Base-by-base conservation (phyloP, 2,888 invertebrate species). In the Drosophila tanythrix region DNA sequence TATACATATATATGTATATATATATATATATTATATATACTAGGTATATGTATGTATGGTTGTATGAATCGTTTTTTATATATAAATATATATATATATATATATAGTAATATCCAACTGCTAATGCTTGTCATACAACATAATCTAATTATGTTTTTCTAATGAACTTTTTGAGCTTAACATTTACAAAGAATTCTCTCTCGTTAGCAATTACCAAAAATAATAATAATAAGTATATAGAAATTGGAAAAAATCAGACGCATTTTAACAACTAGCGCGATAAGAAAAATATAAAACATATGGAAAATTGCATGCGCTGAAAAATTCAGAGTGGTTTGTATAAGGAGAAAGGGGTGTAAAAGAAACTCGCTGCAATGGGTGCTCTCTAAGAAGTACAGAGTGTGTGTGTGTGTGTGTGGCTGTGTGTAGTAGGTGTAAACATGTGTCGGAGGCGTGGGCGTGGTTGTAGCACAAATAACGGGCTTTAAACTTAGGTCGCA, bases 91-190 rank as follows among this genome's bases (percentile, higher is more conserved):
- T 75, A 61, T 69, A 65, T 69, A 59, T 75, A 72, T 82, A 79
- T 75, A 79, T 74, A 57, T 81, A 70, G 64, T 82, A 84, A 90
- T 82, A 81, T 82, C 76, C 80, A 76, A 79, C 76, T 79, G 80
- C 80, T 82, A 79, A 71, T 73, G 58, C 86, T 83, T 83, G 83
- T 89, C 89, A 86, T 83, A 79, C 79, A 86, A 86, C 90, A 86
- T 85, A 86, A 90, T 86, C 88, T 88, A 86, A 90, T 90, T 86
- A 90, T 89, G 90, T 63, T 73, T 83, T 73, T 66, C 71, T 82
- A 82, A 89, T 90, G 81, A 86, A 88, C 89, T 81, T 88, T 86
- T 86, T 87, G 90, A 87, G 87, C 90, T 87, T 86, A 87, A 89
- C 88, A 88, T 88, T 88, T 87, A 87, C 90, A 90, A 79, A 79